These are phyloP conservation scores for Cheumatopsyche charites DNA, from an alignment of 1,140 invertebrate genomes.

Conservation along the genomic window DNA sequence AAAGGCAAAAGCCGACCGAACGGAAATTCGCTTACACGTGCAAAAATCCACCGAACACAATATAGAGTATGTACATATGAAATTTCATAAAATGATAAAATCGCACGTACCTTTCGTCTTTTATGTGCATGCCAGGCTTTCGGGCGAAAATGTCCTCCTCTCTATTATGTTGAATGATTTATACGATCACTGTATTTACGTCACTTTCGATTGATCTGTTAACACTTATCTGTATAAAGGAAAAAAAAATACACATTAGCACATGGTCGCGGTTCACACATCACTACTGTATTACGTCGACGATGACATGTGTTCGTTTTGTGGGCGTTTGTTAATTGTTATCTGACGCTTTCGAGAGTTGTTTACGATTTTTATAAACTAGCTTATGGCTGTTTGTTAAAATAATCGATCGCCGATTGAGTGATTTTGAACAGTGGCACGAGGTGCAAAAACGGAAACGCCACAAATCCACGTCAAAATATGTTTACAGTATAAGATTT, in stretches of 20 bases:
- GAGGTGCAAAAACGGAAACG: too few species aligned
- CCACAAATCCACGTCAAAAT: too few species aligned
- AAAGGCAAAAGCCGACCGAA: neutral
- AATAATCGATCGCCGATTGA: conserved; percentile 1
- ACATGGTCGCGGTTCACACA: conserved; percentile 3
- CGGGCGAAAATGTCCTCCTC: conserved; percentile 1
- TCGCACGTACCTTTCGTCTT: conserved; percentile 26
- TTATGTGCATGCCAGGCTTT: conserved; percentile 23
- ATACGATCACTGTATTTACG: conserved; percentile 6
- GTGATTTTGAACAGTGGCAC: neutral
- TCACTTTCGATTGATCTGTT: conserved; percentile 10
- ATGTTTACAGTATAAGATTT: too few species aligned
- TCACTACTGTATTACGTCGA: neutral
- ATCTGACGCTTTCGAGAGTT: neutral
- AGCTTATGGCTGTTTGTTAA: neutral
- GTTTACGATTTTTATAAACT: too few species aligned
- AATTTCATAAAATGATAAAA: neutral
- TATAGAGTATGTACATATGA: neutral
- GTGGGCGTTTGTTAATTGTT: neutral
- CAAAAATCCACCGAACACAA: neutral
- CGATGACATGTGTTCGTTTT: neutral
- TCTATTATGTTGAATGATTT: neutral
- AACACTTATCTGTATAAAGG: neutral
- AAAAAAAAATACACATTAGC: neutral
- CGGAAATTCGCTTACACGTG: neutral